These are phyloP conservation scores for Opisthograptis luteolata DNA, from an alignment of 2,888 invertebrate species.

Conservation along the genomic window DNA sequence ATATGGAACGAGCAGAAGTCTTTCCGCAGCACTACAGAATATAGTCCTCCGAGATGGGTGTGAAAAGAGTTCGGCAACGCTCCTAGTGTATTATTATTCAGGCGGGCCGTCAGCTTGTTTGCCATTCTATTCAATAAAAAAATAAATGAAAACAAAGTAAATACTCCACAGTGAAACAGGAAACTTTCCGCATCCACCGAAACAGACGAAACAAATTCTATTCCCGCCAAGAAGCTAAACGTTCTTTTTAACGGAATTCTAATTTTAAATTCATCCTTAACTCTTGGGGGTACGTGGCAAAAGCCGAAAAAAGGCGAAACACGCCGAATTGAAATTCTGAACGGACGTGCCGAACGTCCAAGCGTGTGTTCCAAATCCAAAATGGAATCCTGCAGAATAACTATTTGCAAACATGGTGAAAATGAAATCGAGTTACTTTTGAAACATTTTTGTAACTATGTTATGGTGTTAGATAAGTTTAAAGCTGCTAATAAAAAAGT, in stretches of 20 bases:
- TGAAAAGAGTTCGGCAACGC: no score
- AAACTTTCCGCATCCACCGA: constrained; percentile 19
- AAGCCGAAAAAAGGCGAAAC: constrained; percentile 65
- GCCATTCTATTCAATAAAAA: no score
- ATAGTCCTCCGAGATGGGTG: no score
- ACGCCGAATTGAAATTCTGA: constrained; percentile 75
- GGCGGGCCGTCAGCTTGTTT: no score
- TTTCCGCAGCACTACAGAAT: no score
- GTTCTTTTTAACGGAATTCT: constrained; percentile 54
- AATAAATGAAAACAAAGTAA: not conserved
- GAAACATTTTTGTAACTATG: not conserved
- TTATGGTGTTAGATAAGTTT: no score
- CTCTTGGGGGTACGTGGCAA: constrained; percentile 62
- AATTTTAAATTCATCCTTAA: constrained; percentile 74
- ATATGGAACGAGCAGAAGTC: no score
- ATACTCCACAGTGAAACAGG: constrained; percentile 1
- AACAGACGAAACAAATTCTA: constrained; percentile 37
- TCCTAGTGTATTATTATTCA: no score
- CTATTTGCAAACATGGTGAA: constrained; percentile 67
- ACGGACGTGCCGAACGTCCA: constrained; percentile 60
- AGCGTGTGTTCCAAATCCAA: constrained; percentile 64
- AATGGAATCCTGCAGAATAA: constrained; percentile 61
- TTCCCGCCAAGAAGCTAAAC: constrained; percentile 31
- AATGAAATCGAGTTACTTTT: constrained; percentile 41
- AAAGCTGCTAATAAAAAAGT: no score